phyloP scores from a whole-genome alignment of 1,140 invertebrate genomes.

The Cecropterus lyciades region DNA sequence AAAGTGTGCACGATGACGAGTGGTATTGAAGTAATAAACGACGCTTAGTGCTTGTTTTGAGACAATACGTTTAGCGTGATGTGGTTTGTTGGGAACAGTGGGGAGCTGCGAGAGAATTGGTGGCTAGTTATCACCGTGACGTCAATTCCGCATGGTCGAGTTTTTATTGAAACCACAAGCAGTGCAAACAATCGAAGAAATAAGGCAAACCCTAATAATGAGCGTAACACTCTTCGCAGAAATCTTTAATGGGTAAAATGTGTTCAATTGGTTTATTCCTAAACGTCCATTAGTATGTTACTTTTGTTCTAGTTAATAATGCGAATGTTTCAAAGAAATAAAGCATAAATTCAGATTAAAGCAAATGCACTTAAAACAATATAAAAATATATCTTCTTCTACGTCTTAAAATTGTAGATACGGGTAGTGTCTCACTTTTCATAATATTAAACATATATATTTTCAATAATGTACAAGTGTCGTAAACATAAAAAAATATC shows the following conservation, averaged over 20 bases:
- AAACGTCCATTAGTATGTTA: neutral
- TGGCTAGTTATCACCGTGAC: conserved; percentile 21
- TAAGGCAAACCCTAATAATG: neutral
- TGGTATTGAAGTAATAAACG: conserved; percentile 44
- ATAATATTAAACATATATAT: too few relatives aligned
- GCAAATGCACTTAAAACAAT: too few relatives aligned
- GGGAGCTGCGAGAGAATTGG: conserved; percentile 40
- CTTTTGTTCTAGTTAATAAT: too few relatives aligned
- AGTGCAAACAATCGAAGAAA: conserved; percentile 27
- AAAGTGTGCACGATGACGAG: conserved; percentile 52
- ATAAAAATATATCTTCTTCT: too few relatives aligned
- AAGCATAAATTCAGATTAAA: too few relatives aligned
- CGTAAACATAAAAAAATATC: too few relatives aligned
- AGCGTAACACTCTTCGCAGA: conserved; percentile 17
- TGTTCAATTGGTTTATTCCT: conserved; percentile 2
- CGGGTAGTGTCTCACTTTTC: too few relatives aligned
- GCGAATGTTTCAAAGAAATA: neutral
- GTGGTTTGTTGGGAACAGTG: conserved; percentile 50
- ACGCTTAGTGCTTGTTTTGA: conserved; percentile 53
- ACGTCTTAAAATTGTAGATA: too few relatives aligned
- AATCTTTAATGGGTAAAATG: conserved; percentile 14
- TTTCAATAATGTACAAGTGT: too few relatives aligned
- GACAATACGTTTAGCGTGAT: conserved; percentile 48
- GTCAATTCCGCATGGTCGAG: conserved; percentile 14
- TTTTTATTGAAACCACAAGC: conserved; percentile 31